Evolutionary conservation across 1,140 invertebrate genomes (phyloP), one percentile per base, ranked within the genome.

Genomic region (Drosophila gunungcola): DNA sequence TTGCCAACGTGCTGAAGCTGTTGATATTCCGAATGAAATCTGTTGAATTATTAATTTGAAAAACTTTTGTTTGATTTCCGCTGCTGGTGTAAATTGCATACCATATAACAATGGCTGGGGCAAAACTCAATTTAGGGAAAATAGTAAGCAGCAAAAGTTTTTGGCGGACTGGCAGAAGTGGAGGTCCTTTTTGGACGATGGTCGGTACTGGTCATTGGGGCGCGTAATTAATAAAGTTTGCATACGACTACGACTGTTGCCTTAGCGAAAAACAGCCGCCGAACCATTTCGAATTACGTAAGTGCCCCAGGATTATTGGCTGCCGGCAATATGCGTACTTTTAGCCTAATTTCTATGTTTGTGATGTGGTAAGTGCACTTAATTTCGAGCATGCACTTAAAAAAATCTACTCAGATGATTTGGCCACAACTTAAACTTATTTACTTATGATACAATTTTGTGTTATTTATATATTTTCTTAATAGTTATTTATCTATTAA

Each of bases 181-280:
- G n/a, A 38, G 12, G 0, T 2, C 6, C 36, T 29, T 11, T n/a
- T n/a, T 21, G 29, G 36, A 49, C 10, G 2, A 41, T 3, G 11
- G 41, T 46, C n/a, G 32, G 27, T 34, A 29, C 25, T 57, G 67
- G 67, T 9, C 83, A 88, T 63, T 76, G 74, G 58, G 56, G 83
- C 79, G 76, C 38, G 55, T 89, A 86, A 86, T 88, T 86, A 88
- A 88, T 64, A 86, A 86, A 86, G 83, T 86, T 86, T 65, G 75
- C 79, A 86, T 76, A 58, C 67, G 73, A 72, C 49, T 57, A 62
- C 67, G 73, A 72, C 49, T 57, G 52, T 38, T 70, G 43, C 21
- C 36, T 13, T 55, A 43, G 27, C 43, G 21, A 42, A 3, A 62
- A 69, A 60, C 57, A 38, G 38, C 39, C 41, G 34, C 13, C 48